Base-by-base conservation (phyloP, 2,113 vertebrate species). In the Arizona elegans region DNA sequence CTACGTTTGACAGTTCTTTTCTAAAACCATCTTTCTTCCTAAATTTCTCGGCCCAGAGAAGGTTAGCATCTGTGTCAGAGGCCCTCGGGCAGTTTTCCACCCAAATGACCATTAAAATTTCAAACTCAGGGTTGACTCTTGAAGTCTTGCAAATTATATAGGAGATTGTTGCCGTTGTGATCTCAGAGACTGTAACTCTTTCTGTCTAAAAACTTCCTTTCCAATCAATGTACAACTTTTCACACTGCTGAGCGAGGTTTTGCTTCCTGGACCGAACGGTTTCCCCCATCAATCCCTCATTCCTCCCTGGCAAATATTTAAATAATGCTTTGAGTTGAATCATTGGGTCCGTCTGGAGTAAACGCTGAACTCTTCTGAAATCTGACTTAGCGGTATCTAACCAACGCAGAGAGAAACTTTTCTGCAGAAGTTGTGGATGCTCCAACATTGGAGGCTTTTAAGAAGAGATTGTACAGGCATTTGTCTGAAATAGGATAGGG, bases 41-140 rank as follows among this genome's bases (percentile, higher is more conserved):
- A 38, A 38, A 38, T 87, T 21, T 87, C 50, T 52, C 33, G 0
- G 5, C 8, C 26, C 86, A 87, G 86, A 87, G 86, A 15, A 87
- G 6, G 26, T 53, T 26, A 52, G 5, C 26, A 53, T 87, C 29
- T 87, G 26, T 87, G 26, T 52, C 21, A 29, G 12, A 53, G 26
- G 52, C 50, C 24, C 47, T 15, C 47, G 29, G 4, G 23, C 86
- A 53, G 23, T 52, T 50, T 87, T 3, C 47, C 11, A 15, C 23
- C 47, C 43, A 29, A 87, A 29, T 0, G 10, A n/a, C 1, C 1
- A 8, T 85, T 85, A 53, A 86, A 52, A 93, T 52, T 91, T 38
- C 9, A 59, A 88, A 21, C 0, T 0, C 0, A 24, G 55, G 26
- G 56, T 10, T 26, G 0, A 53, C 88, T 58, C n/a, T 62, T 47